Evolutionary conservation across 1,140 invertebrate species (phyloP).

Genomic region (Lepidurus apus): DNA sequence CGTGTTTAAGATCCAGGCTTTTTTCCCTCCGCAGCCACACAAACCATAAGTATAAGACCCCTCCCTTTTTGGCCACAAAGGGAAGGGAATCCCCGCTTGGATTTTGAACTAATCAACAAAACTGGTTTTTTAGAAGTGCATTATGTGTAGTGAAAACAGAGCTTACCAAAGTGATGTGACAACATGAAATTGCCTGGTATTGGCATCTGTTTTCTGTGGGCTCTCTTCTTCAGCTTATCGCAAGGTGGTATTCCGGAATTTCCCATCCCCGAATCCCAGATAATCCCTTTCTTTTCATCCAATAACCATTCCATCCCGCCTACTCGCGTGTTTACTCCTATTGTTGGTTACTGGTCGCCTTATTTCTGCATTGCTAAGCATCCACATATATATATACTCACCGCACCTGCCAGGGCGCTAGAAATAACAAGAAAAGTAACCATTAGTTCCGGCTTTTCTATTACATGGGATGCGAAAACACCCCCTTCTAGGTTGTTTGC

Average conservation of each 20-base stretch:
- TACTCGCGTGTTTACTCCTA: background rate
- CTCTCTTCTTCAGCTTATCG: constrained; percentile 3
- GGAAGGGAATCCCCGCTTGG: background rate
- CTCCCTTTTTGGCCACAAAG: background rate
- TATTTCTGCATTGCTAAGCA: too few relatives aligned
- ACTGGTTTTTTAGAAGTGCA: background rate
- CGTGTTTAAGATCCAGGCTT: too few relatives aligned
- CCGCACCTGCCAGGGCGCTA: too few relatives aligned
- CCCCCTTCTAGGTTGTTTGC: too few relatives aligned
- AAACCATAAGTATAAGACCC: too few relatives aligned
- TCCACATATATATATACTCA: too few relatives aligned
- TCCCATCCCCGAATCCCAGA: background rate
- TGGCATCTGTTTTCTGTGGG: background rate
- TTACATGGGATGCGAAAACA: too few relatives aligned
- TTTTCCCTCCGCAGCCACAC: too few relatives aligned
- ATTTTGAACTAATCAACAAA: background rate
- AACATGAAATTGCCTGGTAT: constrained; percentile 19
- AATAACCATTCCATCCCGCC: background rate
- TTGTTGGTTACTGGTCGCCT: background rate
- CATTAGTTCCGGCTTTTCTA: too few relatives aligned
- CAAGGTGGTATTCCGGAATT: background rate
- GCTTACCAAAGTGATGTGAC: constrained; percentile 21
- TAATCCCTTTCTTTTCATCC: background rate
- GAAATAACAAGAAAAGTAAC: too few relatives aligned
- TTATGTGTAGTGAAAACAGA: constrained; percentile 22